These are phyloP conservation scores for Drosophila anceps DNA, from an alignment of 2,888 invertebrate genomes.

Conservation along the genomic window DNA sequence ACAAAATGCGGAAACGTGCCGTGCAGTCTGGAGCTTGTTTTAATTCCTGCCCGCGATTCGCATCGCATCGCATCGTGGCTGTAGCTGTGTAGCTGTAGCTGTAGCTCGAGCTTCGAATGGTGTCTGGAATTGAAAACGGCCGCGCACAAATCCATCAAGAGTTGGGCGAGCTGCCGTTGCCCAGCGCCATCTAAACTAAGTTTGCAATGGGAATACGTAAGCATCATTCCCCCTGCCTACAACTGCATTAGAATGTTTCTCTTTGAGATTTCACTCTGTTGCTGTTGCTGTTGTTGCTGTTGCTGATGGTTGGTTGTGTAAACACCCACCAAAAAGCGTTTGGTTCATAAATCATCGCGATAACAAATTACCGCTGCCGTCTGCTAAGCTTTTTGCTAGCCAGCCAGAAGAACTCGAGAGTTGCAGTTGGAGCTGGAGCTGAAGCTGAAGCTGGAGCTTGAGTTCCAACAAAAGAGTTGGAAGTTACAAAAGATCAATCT, in stretches of 20 bases:
- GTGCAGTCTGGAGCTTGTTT: constrained; percentile 51
- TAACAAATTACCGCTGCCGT: constrained; percentile 84
- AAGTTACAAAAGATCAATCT: constrained; percentile 82
- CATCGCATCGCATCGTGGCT: constrained; percentile 42
- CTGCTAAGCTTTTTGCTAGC: constrained; percentile 28
- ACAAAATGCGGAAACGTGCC: constrained; percentile 79
- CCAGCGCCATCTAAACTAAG: constrained; percentile 69
- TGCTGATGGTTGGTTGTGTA: constrained; percentile 60
- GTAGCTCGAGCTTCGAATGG: constrained; percentile 27
- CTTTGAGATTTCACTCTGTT: constrained; percentile 11
- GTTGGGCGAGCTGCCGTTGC: constrained; percentile 34
- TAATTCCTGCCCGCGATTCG: constrained; percentile 61
- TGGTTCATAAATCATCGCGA: constrained; percentile 84
- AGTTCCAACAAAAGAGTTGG: constrained; percentile 61
- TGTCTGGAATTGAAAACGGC: constrained; percentile 43
- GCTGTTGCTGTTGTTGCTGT: constrained; percentile 25
- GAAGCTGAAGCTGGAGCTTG: constrained; percentile 7
- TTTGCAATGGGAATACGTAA: constrained; percentile 4
- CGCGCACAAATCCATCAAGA: constrained; percentile 78
- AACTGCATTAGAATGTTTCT: constrained; percentile 64
- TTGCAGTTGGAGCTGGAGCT: constrained; percentile 11
- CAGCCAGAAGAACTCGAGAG: constrained; percentile 11
- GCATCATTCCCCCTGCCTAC: neutral
- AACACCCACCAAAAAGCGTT: constrained; percentile 78
- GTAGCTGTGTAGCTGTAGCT: constrained; percentile 3